Percentiles rank a stretch among this genome's conserved stretches.
Evolutionary conservation across 2,797 vertebrate species (phyloP).

Genomic region (Pseudocheirus occidentalis): DNA sequence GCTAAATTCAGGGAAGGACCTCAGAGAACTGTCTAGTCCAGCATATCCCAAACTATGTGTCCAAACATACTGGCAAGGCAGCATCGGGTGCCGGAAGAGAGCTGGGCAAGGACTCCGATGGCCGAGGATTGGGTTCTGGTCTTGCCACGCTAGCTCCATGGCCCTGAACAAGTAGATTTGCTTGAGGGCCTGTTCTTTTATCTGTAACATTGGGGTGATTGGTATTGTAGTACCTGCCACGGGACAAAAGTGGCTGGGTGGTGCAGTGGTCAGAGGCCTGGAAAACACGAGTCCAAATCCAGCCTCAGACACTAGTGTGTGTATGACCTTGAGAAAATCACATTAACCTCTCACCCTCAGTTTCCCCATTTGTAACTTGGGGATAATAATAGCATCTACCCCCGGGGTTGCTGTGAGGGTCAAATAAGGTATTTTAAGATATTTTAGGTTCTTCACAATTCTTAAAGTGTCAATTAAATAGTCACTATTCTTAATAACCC

Average conservation of each 20-base stretch:
- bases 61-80: not conserved
- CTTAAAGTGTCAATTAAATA: not conserved
- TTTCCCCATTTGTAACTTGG: not conserved
- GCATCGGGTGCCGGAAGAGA: not conserved
- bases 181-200: not conserved
- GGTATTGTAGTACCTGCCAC: fast-evolving
- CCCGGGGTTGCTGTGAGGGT: not conserved
- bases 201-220: not conserved
- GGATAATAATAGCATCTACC: not conserved
- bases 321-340: not conserved
- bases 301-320: no score
- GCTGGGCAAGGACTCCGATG: not conserved
- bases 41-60: not conserved
- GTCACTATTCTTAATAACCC: not conserved
- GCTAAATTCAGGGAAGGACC: not conserved
- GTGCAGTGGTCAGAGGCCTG: not conserved
- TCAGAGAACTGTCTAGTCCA: not conserved
- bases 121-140: not conserved
- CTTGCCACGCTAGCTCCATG: not conserved
- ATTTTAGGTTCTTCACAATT: not conserved
- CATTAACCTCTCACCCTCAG: not conserved
- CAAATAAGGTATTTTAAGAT: not conserved
- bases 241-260: not conserved
- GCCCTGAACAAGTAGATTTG: not conserved
- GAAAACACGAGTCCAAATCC: not conserved